Evolutionary conservation across 2,888 invertebrate species (phyloP), one percentile per base, ranked within the genome.

Genomic region (Lomographa bimaculata): DNA sequence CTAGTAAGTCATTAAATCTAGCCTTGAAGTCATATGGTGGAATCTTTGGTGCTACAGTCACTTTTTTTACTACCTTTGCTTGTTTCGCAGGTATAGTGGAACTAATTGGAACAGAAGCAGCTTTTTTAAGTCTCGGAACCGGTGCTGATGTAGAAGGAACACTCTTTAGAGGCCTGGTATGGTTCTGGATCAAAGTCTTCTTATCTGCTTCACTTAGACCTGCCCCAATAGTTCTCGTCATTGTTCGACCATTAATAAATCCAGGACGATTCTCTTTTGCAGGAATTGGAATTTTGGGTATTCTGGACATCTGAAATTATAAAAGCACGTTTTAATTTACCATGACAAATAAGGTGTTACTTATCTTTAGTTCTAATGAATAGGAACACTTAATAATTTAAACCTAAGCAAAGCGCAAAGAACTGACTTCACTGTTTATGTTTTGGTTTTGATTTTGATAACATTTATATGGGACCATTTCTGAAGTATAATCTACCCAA

Each of bases 1-100:
- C 91, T 7, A 87, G 66, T 29, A 94, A 78, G 54, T 91, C 90
- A 60, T 90, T 81, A 50, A 91, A 92, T 29, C 93, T 90, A 12
- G 92, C 92, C 70, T 94, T 92, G 49, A 90, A 93, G 60, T 93
- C 93, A 71, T 93, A 93, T 0, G 92, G 85, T 3, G 91, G 85
- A 28, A 91, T 91, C 46, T 92, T 90, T 34, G 91, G 92, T 1
- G 87, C 86, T 8, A 74, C 80, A 26, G 68, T 70, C n/a, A 62
- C 57, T 52, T 87, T 90, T 39, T 71, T 79, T 46, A 84, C 84
- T 2, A 87, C 60, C 67, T 83, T 89, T 3, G 63, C 54, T 7
- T 71, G 50, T 64, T 85, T 87, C 3, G 65, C 55, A 6, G 79
- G 72, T 2, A 69, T 51, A 27, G 58, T 51, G 3, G 71, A 32